phyloP scores from a whole-genome alignment of 1,140 invertebrate genomes.

The Mercenaria mercenaria region DNA sequence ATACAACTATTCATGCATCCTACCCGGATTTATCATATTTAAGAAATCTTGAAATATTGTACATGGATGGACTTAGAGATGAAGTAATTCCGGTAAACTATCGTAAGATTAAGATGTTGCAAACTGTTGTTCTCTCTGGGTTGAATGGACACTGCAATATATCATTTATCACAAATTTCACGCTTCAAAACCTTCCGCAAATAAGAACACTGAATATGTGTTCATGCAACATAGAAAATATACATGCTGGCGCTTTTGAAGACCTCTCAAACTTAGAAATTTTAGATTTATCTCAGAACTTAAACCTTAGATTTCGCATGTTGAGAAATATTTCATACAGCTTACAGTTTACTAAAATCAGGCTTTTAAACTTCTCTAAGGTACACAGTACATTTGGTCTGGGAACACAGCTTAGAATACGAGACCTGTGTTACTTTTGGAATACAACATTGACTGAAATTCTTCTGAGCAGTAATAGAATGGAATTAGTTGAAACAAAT shows the following conservation, averaged over 20 bases:
- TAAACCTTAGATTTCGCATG: constrained; percentile 19
- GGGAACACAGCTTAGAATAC: background rate
- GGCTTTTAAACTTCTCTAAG: constrained; percentile 25
- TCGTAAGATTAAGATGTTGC: background rate
- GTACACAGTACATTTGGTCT: background rate
- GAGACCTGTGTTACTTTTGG: constrained; percentile 41
- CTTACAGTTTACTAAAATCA: constrained; percentile 42
- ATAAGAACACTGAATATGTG: constrained; percentile 62
- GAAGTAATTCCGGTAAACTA: background rate
- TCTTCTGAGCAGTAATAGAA: background rate
- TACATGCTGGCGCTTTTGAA: constrained; percentile 26
- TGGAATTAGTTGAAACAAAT: constrained; percentile 12
- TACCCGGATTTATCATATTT: background rate
- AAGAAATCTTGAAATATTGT: background rate
- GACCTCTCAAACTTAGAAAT: constrained; percentile 18
- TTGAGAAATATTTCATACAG: constrained; percentile 30
- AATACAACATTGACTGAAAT: constrained; percentile 48
- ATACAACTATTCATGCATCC: background rate
- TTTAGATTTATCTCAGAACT: constrained; percentile 56
- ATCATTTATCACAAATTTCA: background rate
- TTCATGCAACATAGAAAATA: constrained; percentile 26
- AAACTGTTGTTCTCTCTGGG: background rate
- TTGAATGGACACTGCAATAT: background rate
- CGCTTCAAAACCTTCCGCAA: background rate
- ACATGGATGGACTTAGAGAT: constrained; percentile 1